Evolutionary conservation across 2,113 vertebrate genomes (phyloP).

Genomic region (Castor canadensis): DNA sequence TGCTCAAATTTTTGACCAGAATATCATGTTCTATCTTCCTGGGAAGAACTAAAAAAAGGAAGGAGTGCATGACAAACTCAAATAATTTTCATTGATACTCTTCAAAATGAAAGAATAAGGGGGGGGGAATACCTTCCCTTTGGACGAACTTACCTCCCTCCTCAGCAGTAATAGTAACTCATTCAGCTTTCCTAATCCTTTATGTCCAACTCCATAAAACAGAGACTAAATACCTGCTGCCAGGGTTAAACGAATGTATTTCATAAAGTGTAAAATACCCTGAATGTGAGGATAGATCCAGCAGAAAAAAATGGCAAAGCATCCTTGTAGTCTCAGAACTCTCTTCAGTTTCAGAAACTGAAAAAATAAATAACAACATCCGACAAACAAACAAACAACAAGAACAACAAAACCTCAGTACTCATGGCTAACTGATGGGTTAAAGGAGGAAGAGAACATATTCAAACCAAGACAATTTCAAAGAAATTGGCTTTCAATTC

Average conservation of each 20-base stretch:
- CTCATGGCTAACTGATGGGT: not conserved
- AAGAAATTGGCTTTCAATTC: constrained; percentile 55
- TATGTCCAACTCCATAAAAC: too few species aligned
- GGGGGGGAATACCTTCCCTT: not conserved
- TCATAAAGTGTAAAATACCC: not conserved
- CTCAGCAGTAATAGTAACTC: not conserved
- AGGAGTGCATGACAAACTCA: not conserved
- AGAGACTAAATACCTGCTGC: not conserved
- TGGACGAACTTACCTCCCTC: not conserved
- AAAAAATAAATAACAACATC: not conserved
- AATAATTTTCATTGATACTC: not conserved
- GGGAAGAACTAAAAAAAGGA: not conserved
- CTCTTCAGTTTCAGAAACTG: not conserved
- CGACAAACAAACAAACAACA: not conserved
- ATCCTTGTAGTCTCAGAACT: not conserved
- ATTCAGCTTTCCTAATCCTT: not conserved
- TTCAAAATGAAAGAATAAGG: not conserved
- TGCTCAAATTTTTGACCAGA: not conserved
- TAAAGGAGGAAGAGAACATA: constrained; percentile 6
- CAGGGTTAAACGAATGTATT: not conserved
- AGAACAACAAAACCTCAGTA: not conserved
- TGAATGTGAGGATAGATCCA: not conserved
- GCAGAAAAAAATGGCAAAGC: not conserved
- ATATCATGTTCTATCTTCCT: not conserved
- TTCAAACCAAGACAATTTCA: constrained; percentile 52